Base-by-base conservation (phyloP, 1,140 invertebrate species). In the Drosophila arizonae region DNA sequence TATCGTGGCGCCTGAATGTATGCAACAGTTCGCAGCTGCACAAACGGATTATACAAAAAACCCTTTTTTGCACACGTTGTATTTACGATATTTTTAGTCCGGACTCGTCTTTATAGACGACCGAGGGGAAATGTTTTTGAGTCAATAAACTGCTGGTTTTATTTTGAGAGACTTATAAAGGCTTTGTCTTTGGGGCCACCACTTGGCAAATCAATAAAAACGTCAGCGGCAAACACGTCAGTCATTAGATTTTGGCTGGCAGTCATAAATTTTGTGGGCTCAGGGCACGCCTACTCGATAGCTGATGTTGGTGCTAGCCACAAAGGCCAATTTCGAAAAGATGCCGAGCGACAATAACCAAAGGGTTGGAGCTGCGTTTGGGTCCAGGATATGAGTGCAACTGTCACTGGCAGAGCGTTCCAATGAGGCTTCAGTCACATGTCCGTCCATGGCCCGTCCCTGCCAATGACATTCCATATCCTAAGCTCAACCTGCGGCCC, bases 151-250 rank as follows among this genome's bases (percentile, higher is more conserved):
- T 68, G 33, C 33, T 10, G 33, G 33, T 9, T 39, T 39, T 39
- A 11, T 39, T 39, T 39, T 39, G 11, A 3, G n/a, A 6, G 30
- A 13, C 28, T 77, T 64, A 51, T 24, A 33, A 64, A 76, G 28
- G 36, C 17, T n/a, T 46, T 41, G 21, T 43, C 33, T 41, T 4
- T 26, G 11, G 58, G 57, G 24, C 61, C 72, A 66, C 78, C 72
- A 66, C 78, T 75, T 77, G 67, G 73, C 62, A 81, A 86, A 86
- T 86, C 79, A 87, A 86, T 86, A 86, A 86, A 86, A 79, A 79
- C 48, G 76, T 87, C 81, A 87, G 60, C 73, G 66, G 60, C 79
- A 81, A 87, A 78, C 82, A 74, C 67, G 80, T 71, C 64, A 66
- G 66, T 85, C 80, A 82, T 84, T 84, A 81, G 76, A 64, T 79